These are phyloP conservation scores for Thamnophis sirtalis DNA, from an alignment of 2,113 vertebrate species.

Conservation along the genomic window DNA sequence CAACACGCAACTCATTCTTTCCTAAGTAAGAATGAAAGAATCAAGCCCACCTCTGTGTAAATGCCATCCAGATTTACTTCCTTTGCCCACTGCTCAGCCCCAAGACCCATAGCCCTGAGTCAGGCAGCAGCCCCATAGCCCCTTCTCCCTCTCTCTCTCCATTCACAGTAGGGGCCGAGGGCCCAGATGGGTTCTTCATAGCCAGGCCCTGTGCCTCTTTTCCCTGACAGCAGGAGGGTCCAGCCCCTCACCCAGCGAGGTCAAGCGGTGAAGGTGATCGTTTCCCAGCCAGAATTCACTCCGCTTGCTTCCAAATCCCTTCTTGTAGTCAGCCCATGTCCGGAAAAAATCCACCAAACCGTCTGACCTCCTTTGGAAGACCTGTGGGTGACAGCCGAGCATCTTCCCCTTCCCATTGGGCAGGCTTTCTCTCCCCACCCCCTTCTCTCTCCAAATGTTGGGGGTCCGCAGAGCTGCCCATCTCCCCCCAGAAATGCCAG, in stretches of 20 bases:
- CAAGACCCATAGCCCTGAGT: too few relatives aligned
- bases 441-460: too few relatives aligned
- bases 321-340: constrained; percentile 18
- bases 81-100: too few relatives aligned
- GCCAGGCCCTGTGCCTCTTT: too few relatives aligned
- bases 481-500: too few relatives aligned
- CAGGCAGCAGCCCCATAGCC: too few relatives aligned
- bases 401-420: too few relatives aligned
- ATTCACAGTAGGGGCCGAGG: too few relatives aligned
- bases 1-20: constrained; percentile 19
- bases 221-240: neutral
- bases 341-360: constrained; percentile 32
- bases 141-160: too few relatives aligned
- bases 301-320: constrained; percentile 14
- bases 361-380: constrained; percentile 30
- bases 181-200: neutral
- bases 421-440: too few relatives aligned
- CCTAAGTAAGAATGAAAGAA: neutral
- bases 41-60: neutral
- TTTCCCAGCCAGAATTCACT: constrained; percentile 28
- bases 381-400: neutral
- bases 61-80: rapidly evolving
- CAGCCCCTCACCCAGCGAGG: neutral
- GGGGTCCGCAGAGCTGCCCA: too few relatives aligned
- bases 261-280: constrained; percentile 11